Evolutionary conservation across 2,797 vertebrate genomes (phyloP).

Genomic region (Carapus acus): DNA sequence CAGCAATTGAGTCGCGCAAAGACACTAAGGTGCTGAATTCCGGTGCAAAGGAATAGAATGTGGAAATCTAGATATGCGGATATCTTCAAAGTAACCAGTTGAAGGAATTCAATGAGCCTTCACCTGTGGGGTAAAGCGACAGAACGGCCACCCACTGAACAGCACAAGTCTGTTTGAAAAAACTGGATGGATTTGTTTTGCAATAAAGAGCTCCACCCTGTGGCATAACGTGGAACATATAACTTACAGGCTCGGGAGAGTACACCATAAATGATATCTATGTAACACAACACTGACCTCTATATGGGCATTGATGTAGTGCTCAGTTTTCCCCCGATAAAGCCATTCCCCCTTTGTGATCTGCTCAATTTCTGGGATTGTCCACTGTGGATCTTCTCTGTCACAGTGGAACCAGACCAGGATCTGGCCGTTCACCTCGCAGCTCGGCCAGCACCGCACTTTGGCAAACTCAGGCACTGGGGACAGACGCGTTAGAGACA

Average conservation of each 20-base stretch:
- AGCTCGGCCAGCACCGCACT: conserved; percentile 69
- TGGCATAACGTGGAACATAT: too few species aligned
- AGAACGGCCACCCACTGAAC: too few species aligned
- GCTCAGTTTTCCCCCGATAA: conserved; percentile 72
- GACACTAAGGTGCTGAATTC: too few species aligned
- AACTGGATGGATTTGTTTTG: too few species aligned
- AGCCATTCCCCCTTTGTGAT: conserved; percentile 67
- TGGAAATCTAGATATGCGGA: too few species aligned
- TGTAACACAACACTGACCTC: conserved; percentile 55
- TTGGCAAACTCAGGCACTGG: conserved; percentile 75
- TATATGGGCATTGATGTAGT: conserved; percentile 74
- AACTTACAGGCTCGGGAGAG: too few species aligned
- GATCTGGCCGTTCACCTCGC: conserved; percentile 72
- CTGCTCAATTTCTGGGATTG: conserved; percentile 68
- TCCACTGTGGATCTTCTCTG: conserved; percentile 63
- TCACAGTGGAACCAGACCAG: conserved; percentile 79
- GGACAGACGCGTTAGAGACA: not conserved
- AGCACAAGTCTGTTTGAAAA: too few species aligned
- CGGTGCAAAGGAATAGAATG: too few species aligned
- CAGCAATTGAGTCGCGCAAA: too few species aligned
- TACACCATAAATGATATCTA: too few species aligned
- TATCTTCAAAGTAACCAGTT: not conserved
- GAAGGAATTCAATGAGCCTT: not conserved
- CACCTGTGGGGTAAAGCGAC: too few species aligned
- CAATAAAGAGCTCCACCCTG: too few species aligned